Percentiles rank a stretch among this genome's conserved stretches.
Evolutionary conservation across 2,888 invertebrate genomes (phyloP).

Genomic region (Mesoligia furuncula): DNA sequence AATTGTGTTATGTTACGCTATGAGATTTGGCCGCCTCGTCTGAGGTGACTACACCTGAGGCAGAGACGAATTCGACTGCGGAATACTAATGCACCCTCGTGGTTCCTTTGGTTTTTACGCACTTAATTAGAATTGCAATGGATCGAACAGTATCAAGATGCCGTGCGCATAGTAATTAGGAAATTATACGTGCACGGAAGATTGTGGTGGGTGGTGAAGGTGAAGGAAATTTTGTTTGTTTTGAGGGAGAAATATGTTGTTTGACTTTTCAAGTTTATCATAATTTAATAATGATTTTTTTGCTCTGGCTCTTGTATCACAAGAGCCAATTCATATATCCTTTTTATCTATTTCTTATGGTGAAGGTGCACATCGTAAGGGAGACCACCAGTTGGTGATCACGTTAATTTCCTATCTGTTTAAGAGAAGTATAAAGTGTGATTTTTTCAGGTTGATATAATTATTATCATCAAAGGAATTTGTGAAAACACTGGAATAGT

Average conservation of each 20-base stretch:
- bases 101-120: slow-evolving; percentile 51
- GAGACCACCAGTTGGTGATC: not conserved
- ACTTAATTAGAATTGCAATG: slow-evolving; percentile 57
- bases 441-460: not conserved
- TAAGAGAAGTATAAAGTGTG: not conserved
- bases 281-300: too few species aligned
- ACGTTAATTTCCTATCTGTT: not conserved
- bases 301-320: too few species aligned
- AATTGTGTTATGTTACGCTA: slow-evolving; percentile 68
- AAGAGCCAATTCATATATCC: not conserved
- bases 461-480: not conserved
- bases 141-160: slow-evolving; percentile 51
- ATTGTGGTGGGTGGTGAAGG: not conserved
- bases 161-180: slow-evolving; percentile 39
- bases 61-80: slow-evolving; percentile 66
- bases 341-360: not conserved
- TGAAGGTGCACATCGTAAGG: not conserved
- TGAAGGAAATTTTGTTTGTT: not conserved
- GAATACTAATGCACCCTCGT: slow-evolving; percentile 60
- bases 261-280: not conserved
- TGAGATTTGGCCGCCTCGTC: slow-evolving; percentile 58
- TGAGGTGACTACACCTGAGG: slow-evolving; percentile 61
- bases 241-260: not conserved
- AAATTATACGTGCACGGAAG: slow-evolving; percentile 9
- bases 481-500: not conserved